Evolutionary conservation across 2,797 vertebrate species (phyloP), one percentile per base, ranked within the genome.

Genomic region (Vespertilio murinus): DNA sequence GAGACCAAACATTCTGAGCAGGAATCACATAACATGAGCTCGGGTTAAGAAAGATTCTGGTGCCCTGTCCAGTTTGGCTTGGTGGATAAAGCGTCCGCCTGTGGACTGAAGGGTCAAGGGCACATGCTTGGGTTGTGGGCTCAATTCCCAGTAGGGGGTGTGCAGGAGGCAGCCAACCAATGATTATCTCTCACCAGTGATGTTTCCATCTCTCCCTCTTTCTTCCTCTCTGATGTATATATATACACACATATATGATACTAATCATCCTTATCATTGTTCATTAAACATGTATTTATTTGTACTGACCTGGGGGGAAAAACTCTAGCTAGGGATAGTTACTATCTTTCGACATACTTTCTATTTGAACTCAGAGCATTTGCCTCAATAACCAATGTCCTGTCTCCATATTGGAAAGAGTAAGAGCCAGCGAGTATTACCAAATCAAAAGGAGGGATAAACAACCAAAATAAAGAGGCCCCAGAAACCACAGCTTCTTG

Each of bases 371-470:
- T 59, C 28, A 61, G 0, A 49, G 45, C 84, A 87, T 64, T 59
- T 84, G 67, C 45, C 42, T 95, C 49, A 93, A 86, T 56, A 91
- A 78, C 67, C n/a, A 81, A 38, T 35, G 47, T 56, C 73, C 85
- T 74, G 38, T 70, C n/a, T 77, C 75, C 42, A 23, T 7, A 16
- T 10, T 85, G 25, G 49, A 88, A 91, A 52, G 40, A 54, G 74
- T 70, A 82, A 78, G 87, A 91, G 30, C 49, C 80, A 94, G 0
- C 59, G 28, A 93, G 70, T 47, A 56, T 90, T 82, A 95, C 65
- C 65, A 94, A 79, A 91, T 47, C 92, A 83, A 86, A 95, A 95
- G 40, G 4, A 42, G 71, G 54, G 54, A 86, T 94, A 93, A 96
- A 74, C 23, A 61, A 69, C 70, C 90, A 90, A 94, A 90, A 85